Evolutionary conservation across 2,888 invertebrate genomes (phyloP).

Genomic region (Pterostichus madidus): DNA sequence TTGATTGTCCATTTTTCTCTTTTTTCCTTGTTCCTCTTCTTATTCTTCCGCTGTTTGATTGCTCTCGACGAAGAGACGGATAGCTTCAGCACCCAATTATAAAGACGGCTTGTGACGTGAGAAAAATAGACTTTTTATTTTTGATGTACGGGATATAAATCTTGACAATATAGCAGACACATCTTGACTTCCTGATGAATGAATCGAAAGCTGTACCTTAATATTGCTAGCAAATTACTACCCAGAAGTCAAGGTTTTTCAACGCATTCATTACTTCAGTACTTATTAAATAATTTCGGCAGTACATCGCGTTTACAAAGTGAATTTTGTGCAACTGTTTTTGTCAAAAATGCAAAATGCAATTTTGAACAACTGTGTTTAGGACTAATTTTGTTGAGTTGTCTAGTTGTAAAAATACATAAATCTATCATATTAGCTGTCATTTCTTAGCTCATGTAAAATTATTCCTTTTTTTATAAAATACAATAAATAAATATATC

Average conservation of each 20-base stretch:
- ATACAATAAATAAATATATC: too few relatives aligned
- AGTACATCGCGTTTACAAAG: too few relatives aligned
- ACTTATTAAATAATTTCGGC: neutral
- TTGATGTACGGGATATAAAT: conserved; percentile 53
- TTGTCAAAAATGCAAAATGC: too few relatives aligned
- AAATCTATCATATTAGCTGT: too few relatives aligned
- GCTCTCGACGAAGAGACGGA: conserved; percentile 39
- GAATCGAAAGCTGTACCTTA: conserved; percentile 30
- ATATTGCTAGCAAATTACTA: conserved; percentile 9
- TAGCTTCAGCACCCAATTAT: conserved; percentile 57
- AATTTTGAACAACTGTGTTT: too few relatives aligned
- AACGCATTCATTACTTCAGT: conserved; percentile 9
- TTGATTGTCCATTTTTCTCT: conserved; percentile 59
- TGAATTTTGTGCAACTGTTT: too few relatives aligned
- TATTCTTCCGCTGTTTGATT: conserved; percentile 33
- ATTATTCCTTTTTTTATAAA: too few relatives aligned
- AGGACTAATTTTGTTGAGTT: too few relatives aligned
- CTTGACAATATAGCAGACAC: conserved; percentile 57
- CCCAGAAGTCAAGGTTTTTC: conserved; percentile 3
- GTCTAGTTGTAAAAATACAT: too few relatives aligned
- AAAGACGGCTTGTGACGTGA: conserved; percentile 32
- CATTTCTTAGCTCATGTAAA: too few relatives aligned
- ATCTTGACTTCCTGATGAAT: conserved; percentile 49
- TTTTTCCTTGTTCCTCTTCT: conserved; percentile 18
- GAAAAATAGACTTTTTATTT: conserved; percentile 54